Conservation (phyloP, 2,888 invertebrate species). For the Odontothrips loti region DNA sequence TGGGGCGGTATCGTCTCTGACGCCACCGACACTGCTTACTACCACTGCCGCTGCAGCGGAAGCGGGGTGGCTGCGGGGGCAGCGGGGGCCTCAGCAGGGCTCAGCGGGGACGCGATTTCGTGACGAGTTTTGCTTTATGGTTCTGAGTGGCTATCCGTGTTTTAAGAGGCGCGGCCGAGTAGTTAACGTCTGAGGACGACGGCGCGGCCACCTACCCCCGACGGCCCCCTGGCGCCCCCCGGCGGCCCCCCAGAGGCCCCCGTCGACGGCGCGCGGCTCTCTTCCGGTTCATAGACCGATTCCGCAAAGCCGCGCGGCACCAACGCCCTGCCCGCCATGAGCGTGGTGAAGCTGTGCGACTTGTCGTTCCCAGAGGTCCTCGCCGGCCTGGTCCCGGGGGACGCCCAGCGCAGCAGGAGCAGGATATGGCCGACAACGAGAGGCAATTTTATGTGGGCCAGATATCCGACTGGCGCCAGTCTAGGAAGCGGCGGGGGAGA, state of each 20-base stretch:
- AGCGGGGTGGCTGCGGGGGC: too few species aligned
- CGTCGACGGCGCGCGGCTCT: background rate
- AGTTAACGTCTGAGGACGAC: background rate
- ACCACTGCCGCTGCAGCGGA: too few species aligned
- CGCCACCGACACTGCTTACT: too few species aligned
- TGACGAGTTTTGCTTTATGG: background rate
- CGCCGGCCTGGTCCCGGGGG: background rate
- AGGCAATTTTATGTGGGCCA: constrained; percentile 12
- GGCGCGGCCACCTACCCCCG: background rate
- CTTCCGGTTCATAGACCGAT: too few species aligned
- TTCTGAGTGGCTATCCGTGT: constrained; percentile 4
- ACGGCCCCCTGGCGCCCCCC: background rate
- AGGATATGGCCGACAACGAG: background rate
- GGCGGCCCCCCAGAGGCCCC: background rate
- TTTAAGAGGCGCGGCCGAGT: background rate
- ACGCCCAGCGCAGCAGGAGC: too few species aligned
- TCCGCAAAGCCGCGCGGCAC: background rate
- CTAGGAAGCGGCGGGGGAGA: background rate
- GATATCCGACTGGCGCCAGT: constrained; percentile 4
- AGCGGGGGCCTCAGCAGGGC: background rate
- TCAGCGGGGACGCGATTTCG: background rate
- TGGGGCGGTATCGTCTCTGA: too few species aligned
- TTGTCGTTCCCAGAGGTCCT: background rate
- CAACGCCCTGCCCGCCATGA: background rate
- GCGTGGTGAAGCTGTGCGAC: background rate